Conservation (phyloP, 1,140 invertebrate species). For the Brachionus calyciflorus region DNA sequence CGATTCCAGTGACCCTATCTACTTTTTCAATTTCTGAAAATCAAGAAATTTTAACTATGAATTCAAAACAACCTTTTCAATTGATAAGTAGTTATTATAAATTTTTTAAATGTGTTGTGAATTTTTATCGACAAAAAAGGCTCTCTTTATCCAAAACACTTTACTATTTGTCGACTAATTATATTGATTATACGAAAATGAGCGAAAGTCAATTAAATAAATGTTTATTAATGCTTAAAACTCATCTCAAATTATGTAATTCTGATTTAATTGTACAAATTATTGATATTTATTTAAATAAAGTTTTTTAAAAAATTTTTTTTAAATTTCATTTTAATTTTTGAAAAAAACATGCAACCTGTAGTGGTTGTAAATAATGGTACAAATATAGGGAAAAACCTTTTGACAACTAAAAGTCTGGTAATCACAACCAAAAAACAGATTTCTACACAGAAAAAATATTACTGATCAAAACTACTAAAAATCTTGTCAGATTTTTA, state of each 20-base stretch:
- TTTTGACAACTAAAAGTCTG: too few species aligned
- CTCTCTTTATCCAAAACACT: not conserved
- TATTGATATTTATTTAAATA: constrained; percentile 41
- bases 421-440: too few species aligned
- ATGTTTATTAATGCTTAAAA: not conserved
- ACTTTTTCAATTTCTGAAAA: not conserved
- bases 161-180: not conserved
- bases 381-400: too few species aligned
- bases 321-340: not conserved
- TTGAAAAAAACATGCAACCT: not conserved
- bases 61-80: not conserved
- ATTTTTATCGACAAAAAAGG: not conserved
- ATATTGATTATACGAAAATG: constrained; percentile 25
- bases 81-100: constrained; percentile 6
- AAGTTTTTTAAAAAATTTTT: not conserved
- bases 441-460: too few species aligned
- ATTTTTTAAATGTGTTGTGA: constrained; percentile 26
- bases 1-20: not conserved
- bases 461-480: too few species aligned
- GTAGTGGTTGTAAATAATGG: too few species aligned
- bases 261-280: constrained; percentile 24
- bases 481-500: too few species aligned
- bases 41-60: not conserved
- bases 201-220: constrained; percentile 3
- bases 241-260: constrained; percentile 16